A percentile compares a stretch with the other conserved stretches of the same genome.
Evolutionary conservation across 2,888 invertebrate species (phyloP).

Genomic region (Chironomus riparius): DNA sequence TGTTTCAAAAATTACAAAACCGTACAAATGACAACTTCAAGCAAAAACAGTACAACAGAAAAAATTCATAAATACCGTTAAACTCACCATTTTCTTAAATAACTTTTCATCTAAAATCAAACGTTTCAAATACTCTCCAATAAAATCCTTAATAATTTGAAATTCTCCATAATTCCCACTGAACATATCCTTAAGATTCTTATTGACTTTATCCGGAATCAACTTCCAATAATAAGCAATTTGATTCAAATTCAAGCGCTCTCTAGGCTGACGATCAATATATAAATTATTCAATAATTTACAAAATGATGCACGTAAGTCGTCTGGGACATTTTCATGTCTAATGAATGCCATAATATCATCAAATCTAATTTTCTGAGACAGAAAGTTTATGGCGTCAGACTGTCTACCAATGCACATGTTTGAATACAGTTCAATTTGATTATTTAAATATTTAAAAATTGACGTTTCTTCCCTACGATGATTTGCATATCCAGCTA

Average conservation of each 20-base stretch:
- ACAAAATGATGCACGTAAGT: slow-evolving; percentile 60
- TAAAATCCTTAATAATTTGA: too few species aligned
- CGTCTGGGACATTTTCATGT: slow-evolving; percentile 81
- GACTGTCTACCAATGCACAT: slow-evolving; percentile 98
- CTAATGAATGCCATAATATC: slow-evolving; percentile 57
- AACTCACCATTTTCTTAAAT: too few species aligned
- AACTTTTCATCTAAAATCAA: too few species aligned
- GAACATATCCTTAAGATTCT: too few species aligned
- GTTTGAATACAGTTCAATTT: slow-evolving; percentile 94
- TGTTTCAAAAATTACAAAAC: too few species aligned
- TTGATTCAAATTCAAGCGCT: slow-evolving; percentile 53
- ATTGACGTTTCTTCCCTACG: slow-evolving; percentile 67
- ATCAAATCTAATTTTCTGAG: not conserved
- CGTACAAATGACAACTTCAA: too few species aligned
- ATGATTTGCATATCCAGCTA: slow-evolving; percentile 66
- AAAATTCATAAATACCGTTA: too few species aligned
- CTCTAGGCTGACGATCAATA: slow-evolving; percentile 52
- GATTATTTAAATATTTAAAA: slow-evolving; percentile 92
- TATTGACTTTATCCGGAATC: too few species aligned
- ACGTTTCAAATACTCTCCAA: too few species aligned
- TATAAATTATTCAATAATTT: not conserved
- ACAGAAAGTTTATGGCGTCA: slow-evolving; percentile 77
- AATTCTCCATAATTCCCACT: too few species aligned
- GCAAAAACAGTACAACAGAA: too few species aligned
- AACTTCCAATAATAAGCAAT: too few species aligned